These are phyloP conservation scores for Scaptodrosophila lebanonensis DNA, from an alignment of 1,140 invertebrate species.

Conservation along the genomic window DNA sequence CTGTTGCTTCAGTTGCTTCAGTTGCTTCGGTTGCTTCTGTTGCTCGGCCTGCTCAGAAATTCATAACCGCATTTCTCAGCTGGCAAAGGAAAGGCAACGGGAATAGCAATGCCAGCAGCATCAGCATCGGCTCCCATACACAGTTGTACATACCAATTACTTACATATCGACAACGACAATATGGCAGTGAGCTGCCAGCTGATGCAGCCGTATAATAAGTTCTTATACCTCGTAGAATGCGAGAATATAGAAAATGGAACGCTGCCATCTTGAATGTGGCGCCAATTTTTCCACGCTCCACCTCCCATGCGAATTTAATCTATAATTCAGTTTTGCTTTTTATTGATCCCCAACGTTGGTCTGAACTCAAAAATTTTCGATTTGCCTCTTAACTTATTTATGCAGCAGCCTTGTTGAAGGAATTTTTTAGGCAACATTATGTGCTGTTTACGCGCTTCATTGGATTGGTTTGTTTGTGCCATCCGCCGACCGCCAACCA, in stretches of 20 bases:
- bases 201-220: slow-evolving; percentile 63
- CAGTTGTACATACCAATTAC: slow-evolving; percentile 72
- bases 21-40: slow-evolving; percentile 30
- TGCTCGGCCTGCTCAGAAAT: slow-evolving; percentile 53
- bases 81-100: slow-evolving; percentile 11
- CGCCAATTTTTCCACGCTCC: slow-evolving; percentile 20
- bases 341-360: slow-evolving; percentile 6
- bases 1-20: slow-evolving; percentile 34
- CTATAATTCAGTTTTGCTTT: slow-evolving; percentile 50
- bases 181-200: slow-evolving; percentile 48
- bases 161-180: slow-evolving; percentile 71
- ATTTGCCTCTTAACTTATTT: slow-evolving; percentile 34
- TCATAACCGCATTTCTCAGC: slow-evolving; percentile 63
- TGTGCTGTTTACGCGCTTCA: slow-evolving; percentile 66
- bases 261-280: too few relatives aligned
- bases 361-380: slow-evolving; percentile 12
- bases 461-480: slow-evolving; percentile 17
- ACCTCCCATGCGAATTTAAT: slow-evolving; percentile 37
- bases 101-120: slow-evolving; percentile 31
- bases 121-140: slow-evolving; percentile 2
- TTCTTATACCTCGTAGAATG: slow-evolving; percentile 38
- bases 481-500: not conserved
- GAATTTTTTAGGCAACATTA: slow-evolving; percentile 48
- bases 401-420: too few relatives aligned
- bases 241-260: slow-evolving; percentile 9